Evolutionary conservation across 2,113 vertebrate species (phyloP).

Genomic region (Austrofundulus limnaeus): DNA sequence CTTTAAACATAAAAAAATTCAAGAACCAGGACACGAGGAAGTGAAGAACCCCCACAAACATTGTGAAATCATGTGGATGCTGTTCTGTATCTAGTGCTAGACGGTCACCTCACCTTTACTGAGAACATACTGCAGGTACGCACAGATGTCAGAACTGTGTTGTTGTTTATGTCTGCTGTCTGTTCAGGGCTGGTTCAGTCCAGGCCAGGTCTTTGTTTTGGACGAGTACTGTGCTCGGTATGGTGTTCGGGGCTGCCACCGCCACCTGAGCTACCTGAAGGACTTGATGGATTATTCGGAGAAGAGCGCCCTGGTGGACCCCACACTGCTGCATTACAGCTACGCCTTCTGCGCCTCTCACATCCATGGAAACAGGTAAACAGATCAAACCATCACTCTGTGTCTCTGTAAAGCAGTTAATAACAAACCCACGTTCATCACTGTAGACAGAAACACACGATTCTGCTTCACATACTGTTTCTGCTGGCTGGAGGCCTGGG

Average conservation of each 20-base stretch:
- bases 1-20: no score
- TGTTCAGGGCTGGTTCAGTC: slow-evolving; percentile 96
- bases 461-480: background rate
- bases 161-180: slow-evolving; percentile 5
- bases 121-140: background rate
- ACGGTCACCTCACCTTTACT: no score
- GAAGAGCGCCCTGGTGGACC: slow-evolving; percentile 89
- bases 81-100: no score
- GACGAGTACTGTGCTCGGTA: slow-evolving; percentile 97
- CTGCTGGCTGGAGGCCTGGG: background rate
- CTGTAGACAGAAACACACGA: background rate
- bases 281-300: slow-evolving; percentile 93
- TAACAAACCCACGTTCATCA: background rate
- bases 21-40: no score
- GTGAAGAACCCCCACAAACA: no score
- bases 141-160: background rate
- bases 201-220: slow-evolving; percentile 95
- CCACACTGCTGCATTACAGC: slow-evolving; percentile 97
- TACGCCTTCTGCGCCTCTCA: slow-evolving; percentile 99
- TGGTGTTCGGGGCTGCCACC: slow-evolving; percentile 92
- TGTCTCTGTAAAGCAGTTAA: background rate
- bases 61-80: no score
- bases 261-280: slow-evolving; percentile 93
- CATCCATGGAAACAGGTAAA: slow-evolving; percentile 96
- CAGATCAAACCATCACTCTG: background rate